Evolutionary conservation across 2,797 vertebrate species (phyloP).

Genomic region (Parambassis ranga): DNA sequence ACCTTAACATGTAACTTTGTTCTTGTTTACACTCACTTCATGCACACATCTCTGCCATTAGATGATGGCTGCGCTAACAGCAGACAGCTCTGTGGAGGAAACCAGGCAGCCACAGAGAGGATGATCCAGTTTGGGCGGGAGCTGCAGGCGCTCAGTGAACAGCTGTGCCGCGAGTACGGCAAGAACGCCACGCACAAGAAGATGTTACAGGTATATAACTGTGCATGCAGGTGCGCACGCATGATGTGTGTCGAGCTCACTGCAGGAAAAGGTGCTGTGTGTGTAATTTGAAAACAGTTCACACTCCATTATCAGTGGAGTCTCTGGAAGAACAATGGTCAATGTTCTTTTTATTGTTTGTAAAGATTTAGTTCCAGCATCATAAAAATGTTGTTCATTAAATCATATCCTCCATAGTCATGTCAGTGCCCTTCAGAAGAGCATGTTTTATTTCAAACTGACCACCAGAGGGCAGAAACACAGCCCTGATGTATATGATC

Average conservation of each 20-base stretch:
- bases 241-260: no score
- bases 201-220: conserved; percentile 90
- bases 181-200: conserved; percentile 93
- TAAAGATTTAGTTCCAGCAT: no score
- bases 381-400: no score
- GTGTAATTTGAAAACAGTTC: no score
- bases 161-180: conserved; percentile 92
- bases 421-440: no score
- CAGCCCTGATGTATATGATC: background rate
- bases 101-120: conserved; percentile 94
- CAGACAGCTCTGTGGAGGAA: conserved; percentile 93
- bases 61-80: conserved; percentile 88
- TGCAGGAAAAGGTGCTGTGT: no score
- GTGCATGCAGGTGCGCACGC: conserved; percentile 7
- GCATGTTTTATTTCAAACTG: background rate
- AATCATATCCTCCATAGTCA: no score
- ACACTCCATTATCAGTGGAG: no score
- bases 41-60: no score
- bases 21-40: no score
- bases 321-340: no score
- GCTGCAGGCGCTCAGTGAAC: conserved; percentile 92
- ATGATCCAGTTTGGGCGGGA: conserved; percentile 99
- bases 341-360: no score
- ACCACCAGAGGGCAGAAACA: conserved; percentile 44
- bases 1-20: background rate